Conservation (phyloP, 2,113 vertebrate species). For the Triplophysa tibetana region DNA sequence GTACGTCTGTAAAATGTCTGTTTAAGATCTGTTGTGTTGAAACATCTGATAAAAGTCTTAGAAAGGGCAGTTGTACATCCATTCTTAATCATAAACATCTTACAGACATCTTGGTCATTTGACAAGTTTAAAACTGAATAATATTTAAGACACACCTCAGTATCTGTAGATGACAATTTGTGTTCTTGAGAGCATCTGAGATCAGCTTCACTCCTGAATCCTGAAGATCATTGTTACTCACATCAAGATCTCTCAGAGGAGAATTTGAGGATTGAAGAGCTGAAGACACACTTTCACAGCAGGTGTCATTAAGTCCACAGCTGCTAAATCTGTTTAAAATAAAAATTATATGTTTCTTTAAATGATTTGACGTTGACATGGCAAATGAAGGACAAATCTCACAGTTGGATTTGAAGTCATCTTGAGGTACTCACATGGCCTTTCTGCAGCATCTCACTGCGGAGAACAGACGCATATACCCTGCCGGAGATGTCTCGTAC, state of each 20-base stretch:
- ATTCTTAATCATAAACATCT: too few species aligned
- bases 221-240: too few species aligned
- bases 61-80: too few species aligned
- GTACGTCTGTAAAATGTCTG: too few species aligned
- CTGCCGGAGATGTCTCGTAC: background rate
- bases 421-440: background rate
- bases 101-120: too few species aligned
- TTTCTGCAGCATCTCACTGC: slow-evolving; percentile 4
- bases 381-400: background rate
- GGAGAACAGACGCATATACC: background rate
- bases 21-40: too few species aligned
- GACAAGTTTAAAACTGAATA: too few species aligned
- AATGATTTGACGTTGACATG: background rate
- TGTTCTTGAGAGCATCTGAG: background rate
- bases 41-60: too few species aligned
- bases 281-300: background rate
- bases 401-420: too few species aligned
- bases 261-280: background rate
- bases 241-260: too few species aligned
- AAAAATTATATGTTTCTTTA: background rate
- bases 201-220: background rate
- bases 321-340: background rate
- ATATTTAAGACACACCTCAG: too few species aligned
- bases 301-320: background rate
- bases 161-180: background rate